Base-by-base conservation (phyloP, 2,888 invertebrate genomes). In the Lepeophtheirus nordmannii region DNA sequence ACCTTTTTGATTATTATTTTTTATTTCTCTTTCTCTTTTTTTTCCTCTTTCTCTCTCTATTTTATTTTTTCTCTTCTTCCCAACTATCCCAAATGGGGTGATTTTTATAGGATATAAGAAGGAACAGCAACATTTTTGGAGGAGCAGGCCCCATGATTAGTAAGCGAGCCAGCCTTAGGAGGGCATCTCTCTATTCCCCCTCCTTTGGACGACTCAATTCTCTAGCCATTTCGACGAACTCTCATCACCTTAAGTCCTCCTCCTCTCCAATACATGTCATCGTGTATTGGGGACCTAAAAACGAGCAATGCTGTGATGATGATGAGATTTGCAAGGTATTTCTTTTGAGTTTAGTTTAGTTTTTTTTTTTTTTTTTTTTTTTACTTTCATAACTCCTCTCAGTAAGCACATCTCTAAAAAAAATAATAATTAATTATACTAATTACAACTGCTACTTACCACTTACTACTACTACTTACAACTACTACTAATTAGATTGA, bases 131-230 rank as follows among this genome's bases (percentile, higher is more conserved):
- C 53, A 46, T 46, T n/a, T 46, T 46, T 5, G 53, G 53, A n/a
- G 53, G 53, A 14, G 53, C 53, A 17, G 53, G 53, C 53, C 53
- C 53, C 53, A 46, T 46, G 53, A n/a, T 46, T 14, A 46, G 8
- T 46, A 46, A 46, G 53, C 53, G 53, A 46, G 53, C 53, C 17
- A 46, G 53, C 17, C 53, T 46, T 14, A 46, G 53, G 53, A 46
- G 53, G 17, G 53, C 53, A 14, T 46, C 53, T 17, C 53, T 46
- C 53, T 46, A 46, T 46, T 46, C 53, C 53, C 53, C 53, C 53
- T 46, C 53, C 53, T n/a, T 46, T 46, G 53, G 53, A 14, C 53
- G 53, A 17, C 53, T 46, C 17, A 14, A 46, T 14, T 46, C 53
- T 46, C 53, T n/a, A 46, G 53, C 53, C 53, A n/a, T 17, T 17